Evolutionary conservation across 2,113 vertebrate genomes (phyloP), one percentile per base, ranked within the genome.

Genomic region (Notarius quadriscutis): DNA sequence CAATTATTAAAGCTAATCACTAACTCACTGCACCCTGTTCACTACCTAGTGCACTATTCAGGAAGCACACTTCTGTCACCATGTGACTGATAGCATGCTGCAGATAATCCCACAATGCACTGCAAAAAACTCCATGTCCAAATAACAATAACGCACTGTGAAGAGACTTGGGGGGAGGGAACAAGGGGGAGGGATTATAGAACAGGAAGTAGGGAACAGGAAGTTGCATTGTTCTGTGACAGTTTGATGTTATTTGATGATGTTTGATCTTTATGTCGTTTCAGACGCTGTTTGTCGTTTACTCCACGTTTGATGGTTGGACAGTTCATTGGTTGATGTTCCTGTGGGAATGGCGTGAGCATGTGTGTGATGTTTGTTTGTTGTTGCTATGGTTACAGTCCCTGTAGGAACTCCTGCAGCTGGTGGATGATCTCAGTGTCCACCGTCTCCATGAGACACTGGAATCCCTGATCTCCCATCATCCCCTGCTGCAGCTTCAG

Each of bases 391-490:
- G 83, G 91, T 94, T 92, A 99, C 92, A 98, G 96, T 85, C 96
- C 96, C 87, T 97, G 96, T 89, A 99, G 93, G 92, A 99, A 99
- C 91, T 97, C 97, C 90, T 99, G 97, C 34, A 99, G 96, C 89
- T 99, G 98, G 84, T 96, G 93, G 91, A 99, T 96, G 6, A 99
- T 96, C 95, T 99, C 98, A 0, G 97, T 97, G 92, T 99, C 98
- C 93, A 99, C 98, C 0, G 97, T 98, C 91, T 99, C 98, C 98
- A 99, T 99, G 87, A 99, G 97, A 20, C 92, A 94, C 20, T 96
- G 96, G 91, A 99, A 99, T 89, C 94, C 94, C 93, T 96, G 95
- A 87, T 98, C 97, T 50, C 98, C 97, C 90, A 99, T 91, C 53
- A 97, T 86, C 81, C 96, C 95, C 92, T 99, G 97, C 93, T 99